Percentiles rank a stretch among this genome's conserved stretches.
Conservation (phyloP, 1,140 invertebrate species). For the Asobara japonica region DNA sequence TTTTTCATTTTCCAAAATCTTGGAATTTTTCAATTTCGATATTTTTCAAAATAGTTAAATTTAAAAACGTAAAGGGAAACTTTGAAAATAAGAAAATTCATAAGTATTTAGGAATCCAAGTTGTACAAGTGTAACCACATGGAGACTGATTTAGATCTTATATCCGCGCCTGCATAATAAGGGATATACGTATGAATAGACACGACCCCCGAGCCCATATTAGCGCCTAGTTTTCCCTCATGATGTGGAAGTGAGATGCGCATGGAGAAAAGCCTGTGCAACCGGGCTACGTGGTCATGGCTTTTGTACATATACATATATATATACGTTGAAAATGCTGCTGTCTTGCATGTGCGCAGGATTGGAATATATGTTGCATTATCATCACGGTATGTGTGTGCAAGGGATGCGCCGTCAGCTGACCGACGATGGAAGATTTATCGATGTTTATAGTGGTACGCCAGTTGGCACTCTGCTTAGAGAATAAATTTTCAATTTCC, state of each 20-base stretch:
- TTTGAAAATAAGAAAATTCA: too few relatives aligned
- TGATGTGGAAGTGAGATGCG: neutral
- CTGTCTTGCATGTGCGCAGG: constrained; percentile 9
- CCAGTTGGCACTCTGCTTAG: constrained; percentile 1
- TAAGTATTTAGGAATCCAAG: too few relatives aligned
- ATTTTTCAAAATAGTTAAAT: too few relatives aligned
- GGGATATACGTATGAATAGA: neutral
- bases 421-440: constrained; percentile 21
- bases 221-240: constrained; percentile 11
- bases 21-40: too few relatives aligned
- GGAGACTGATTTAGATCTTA: neutral
- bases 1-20: too few relatives aligned
- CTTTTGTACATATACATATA: neutral
- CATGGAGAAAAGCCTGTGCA: neutral
- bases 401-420: constrained; percentile 13
- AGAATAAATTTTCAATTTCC: constrained; percentile 9
- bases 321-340: neutral
- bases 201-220: constrained; percentile 17
- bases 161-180: neutral
- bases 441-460: constrained; percentile 9
- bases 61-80: too few relatives aligned
- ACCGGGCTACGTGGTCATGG: too few relatives aligned
- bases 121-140: neutral
- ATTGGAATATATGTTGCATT: neutral
- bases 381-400: neutral